phyloP scores from a whole-genome alignment of 2,113 vertebrate species.

The Crypturellus undulatus region DNA sequence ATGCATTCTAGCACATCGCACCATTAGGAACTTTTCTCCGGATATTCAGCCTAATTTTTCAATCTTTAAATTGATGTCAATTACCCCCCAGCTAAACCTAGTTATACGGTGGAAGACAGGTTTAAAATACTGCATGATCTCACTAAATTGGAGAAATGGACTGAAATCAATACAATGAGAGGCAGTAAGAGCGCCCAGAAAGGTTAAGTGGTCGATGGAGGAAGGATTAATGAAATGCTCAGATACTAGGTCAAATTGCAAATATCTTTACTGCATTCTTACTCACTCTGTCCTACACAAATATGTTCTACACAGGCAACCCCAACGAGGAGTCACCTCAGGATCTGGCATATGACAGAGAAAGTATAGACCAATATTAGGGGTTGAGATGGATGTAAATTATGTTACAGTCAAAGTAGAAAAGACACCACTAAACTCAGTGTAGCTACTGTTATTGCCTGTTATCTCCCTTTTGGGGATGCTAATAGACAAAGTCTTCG shows the following conservation, averaged over 20 bases:
- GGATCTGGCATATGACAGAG: neutral
- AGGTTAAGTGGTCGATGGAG: slow-evolving; percentile 66
- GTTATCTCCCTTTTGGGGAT: neutral
- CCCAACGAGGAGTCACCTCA: neutral
- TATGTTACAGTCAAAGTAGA: no score
- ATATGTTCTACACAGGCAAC: neutral
- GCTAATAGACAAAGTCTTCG: neutral
- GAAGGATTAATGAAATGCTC: slow-evolving; percentile 68
- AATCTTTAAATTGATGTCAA: slow-evolving; percentile 72
- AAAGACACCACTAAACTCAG: neutral
- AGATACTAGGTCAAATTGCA: slow-evolving; percentile 49
- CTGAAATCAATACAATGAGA: slow-evolving; percentile 65
- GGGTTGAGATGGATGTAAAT: neutral
- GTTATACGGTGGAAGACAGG: slow-evolving; percentile 53
- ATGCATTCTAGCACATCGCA: slow-evolving; percentile 34
- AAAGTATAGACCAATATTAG: neutral
- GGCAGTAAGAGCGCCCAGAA: slow-evolving; percentile 41
- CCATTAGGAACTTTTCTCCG: slow-evolving; percentile 38
- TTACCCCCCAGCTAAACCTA: slow-evolving; percentile 63
- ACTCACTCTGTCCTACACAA: neutral
- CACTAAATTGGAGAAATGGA: slow-evolving; percentile 69
- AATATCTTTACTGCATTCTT: slow-evolving; percentile 26
- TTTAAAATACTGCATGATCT: slow-evolving; percentile 73
- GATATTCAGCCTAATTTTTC: slow-evolving; percentile 64
- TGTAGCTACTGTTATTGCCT: neutral